A percentile compares a stretch with the other conserved stretches of the same genome.
phyloP scores from a whole-genome alignment of 2,113 vertebrate species.

The Gymnorhina tibicen region DNA sequence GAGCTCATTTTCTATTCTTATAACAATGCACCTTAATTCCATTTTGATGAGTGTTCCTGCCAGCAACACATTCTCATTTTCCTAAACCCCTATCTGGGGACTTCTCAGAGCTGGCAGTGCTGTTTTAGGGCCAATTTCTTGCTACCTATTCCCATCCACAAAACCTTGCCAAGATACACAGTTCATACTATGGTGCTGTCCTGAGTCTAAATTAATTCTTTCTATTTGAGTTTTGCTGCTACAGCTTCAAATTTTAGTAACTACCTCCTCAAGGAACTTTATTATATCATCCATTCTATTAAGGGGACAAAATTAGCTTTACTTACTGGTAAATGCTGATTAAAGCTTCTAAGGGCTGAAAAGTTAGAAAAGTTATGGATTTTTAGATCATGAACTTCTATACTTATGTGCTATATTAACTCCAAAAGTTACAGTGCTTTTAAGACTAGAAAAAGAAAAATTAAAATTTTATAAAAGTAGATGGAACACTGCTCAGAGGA shows the following conservation, averaged over 20 bases:
- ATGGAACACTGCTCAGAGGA: background rate
- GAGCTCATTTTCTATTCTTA: background rate
- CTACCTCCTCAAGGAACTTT: background rate
- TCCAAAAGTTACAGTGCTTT: background rate
- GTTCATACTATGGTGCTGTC: background rate
- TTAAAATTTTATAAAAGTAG: background rate
- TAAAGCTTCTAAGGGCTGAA: background rate
- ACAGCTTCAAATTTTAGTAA: background rate
- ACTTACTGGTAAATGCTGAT: background rate
- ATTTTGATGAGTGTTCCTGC: background rate
- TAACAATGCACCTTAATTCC: slow-evolving; percentile 24
- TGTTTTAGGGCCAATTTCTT: slow-evolving; percentile 36
- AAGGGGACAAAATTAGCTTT: background rate
- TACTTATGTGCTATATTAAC: background rate
- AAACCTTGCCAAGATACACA: background rate
- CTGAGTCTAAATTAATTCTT: slow-evolving; percentile 13
- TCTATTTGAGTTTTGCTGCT: background rate
- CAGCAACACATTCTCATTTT: slow-evolving; percentile 28
- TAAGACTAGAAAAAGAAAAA: background rate
- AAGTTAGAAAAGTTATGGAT: background rate
- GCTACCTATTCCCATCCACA: background rate
- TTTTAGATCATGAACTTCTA: background rate
- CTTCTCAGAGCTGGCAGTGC: slow-evolving; percentile 9
- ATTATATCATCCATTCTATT: background rate
- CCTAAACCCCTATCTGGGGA: slow-evolving; percentile 22